These are phyloP conservation scores for Pocota personata DNA, from an alignment of 2,888 invertebrate genomes.

Conservation along the genomic window DNA sequence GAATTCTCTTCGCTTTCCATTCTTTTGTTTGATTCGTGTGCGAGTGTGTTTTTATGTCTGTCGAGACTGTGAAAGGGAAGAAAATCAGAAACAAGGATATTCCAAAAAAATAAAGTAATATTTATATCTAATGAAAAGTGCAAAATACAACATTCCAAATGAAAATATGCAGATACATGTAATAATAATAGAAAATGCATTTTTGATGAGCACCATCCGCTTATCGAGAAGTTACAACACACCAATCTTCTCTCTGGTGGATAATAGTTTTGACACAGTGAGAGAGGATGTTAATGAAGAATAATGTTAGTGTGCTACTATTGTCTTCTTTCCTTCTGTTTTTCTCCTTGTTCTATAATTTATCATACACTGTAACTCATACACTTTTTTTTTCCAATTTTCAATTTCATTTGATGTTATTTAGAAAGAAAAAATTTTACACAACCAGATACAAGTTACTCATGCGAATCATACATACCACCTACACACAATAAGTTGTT, in stretches of 20 bases:
- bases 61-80: slow-evolving; percentile 2
- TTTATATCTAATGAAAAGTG: neutral
- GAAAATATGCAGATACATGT: slow-evolving; percentile 12
- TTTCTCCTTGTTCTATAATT: slow-evolving; percentile 38
- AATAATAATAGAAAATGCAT: slow-evolving; percentile 26
- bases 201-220: slow-evolving; percentile 39
- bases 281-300: slow-evolving; percentile 71
- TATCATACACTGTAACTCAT: slow-evolving; percentile 24
- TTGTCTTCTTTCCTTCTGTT: slow-evolving; percentile 47
- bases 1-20: slow-evolving; percentile 26
- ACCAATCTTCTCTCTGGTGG: slow-evolving; percentile 55
- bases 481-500: slow-evolving; percentile 10
- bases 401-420: slow-evolving; percentile 25
- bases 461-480: slow-evolving; percentile 12
- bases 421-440: neutral
- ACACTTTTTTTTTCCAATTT: neutral
- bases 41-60: slow-evolving; percentile 10
- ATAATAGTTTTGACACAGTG: slow-evolving; percentile 62
- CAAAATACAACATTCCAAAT: slow-evolving; percentile 30
- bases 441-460: neutral
- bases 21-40: neutral
- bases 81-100: neutral
- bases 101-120: neutral
- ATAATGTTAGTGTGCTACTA: slow-evolving; percentile 70
- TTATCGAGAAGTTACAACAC: slow-evolving; percentile 36